Evolutionary conservation across 92 coral and sea anemone genomes (phyloP).

Genomic region (Chrysogorgia sp.): DNA sequence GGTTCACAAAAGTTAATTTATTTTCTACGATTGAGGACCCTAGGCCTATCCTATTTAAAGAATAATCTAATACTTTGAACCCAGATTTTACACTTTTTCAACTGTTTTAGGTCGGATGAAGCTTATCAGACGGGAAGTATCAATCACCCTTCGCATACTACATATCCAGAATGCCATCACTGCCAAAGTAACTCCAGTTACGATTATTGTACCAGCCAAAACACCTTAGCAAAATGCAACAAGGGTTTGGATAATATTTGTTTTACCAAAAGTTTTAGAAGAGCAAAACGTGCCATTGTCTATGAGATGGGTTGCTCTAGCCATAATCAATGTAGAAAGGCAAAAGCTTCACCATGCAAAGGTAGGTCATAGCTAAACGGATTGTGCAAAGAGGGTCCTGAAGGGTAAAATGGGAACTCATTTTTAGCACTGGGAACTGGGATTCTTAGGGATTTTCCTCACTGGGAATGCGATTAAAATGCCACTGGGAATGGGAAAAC

Average conservation of each 20-base stretch:
- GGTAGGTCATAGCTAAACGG: conserved; percentile 70
- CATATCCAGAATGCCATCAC: conserved; percentile 94
- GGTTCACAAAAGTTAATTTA: no score
- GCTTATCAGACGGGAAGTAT: conserved; percentile 89
- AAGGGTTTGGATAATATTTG: conserved; percentile 88
- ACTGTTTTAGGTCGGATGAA: conserved; percentile 63
- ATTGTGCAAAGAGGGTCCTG: no score
- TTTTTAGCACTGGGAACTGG: no score
- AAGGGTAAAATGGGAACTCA: no score
- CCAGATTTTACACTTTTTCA: neutral
- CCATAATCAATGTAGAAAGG: conserved; percentile 73
- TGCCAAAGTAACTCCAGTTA: conserved; percentile 83
- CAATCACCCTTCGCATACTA: conserved; percentile 85
- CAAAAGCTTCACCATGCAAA: conserved; percentile 87
- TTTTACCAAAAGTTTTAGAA: conserved; percentile 78
- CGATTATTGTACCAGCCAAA: conserved; percentile 71
- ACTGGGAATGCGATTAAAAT: no score
- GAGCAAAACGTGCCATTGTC: conserved; percentile 50
- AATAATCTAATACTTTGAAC: neutral
- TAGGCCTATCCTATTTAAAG: neutral
- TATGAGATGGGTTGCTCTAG: conserved; percentile 98
- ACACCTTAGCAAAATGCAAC: conserved; percentile 74
- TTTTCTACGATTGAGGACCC: no score
- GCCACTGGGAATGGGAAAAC: no score
- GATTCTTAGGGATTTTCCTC: no score